Base-by-base conservation (phyloP, 2,797 vertebrate species). In the Sciaenops ocellatus region DNA sequence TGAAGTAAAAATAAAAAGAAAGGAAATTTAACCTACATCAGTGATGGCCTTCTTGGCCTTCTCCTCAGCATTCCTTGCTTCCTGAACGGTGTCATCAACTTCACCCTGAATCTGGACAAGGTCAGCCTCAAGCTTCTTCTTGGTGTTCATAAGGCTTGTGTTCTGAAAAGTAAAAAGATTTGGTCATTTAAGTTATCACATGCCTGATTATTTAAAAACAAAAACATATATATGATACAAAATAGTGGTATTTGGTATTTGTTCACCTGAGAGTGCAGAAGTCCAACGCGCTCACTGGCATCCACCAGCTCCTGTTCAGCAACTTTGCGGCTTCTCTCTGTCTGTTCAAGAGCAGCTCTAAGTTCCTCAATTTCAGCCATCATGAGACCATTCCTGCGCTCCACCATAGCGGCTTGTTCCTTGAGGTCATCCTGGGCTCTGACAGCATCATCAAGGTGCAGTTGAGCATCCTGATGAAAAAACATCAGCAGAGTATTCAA, bases 31-130 rank as follows among this genome's bases (percentile, higher is more conserved):
- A 38, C 95, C 82, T 70, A 98, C 97, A 80, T 97, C 96, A 44
- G 96, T 97, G 87, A 98, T 96, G 1, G 96, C 97, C 80, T 98
- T 98, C 91, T 97, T 98, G 83, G 96, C 97, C 77, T 97, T 98
- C 17, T 98, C 97, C 79, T 97, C 97, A 13, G 97, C 97, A 34
- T 97, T 97, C 65, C 95, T 96, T 76, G 96, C 95, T 88, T 97
- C 97, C 87, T 97, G 96, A 69, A 96, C 78, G 26, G 94, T 93
- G 80, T 97, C 96, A 60, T 98, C 96, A 5, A 97, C 95, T 87
- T 98, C 97, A 26, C 87, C 86, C 88, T 97, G 97, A 70, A 96
- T 79, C 60, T 97, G 96, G 61, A 94, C 92, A 72, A 97, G 91
- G 78, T 97, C 97, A 54, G 87, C 11, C 84, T 97, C 96, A 80